Percentiles rank a stretch among this genome's conserved stretches.
Conservation (phyloP, 2,888 invertebrate species). For the Entomobrya proxima region DNA sequence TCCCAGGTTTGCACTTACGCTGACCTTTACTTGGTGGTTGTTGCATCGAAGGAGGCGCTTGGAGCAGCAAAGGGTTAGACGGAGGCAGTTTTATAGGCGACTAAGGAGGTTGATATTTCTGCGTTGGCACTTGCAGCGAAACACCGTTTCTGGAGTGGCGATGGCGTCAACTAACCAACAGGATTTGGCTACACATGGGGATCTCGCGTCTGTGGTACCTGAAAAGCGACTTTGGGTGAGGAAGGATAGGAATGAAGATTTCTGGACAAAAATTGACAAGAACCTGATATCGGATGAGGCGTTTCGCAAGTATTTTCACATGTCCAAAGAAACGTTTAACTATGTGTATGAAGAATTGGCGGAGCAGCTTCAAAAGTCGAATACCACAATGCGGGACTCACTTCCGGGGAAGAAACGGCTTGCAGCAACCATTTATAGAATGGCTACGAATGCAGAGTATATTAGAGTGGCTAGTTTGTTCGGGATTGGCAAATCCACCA, state of each 20-base stretch:
- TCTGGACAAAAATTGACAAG: conserved; percentile 68
- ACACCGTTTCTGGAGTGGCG: conserved; percentile 48
- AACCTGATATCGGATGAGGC: conserved; percentile 56
- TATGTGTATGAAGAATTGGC: conserved; percentile 68
- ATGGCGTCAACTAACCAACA: conserved; percentile 45
- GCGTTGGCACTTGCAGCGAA: conserved; percentile 66
- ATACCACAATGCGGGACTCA: conserved; percentile 66
- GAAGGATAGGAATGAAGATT: conserved; percentile 65
- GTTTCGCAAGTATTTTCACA: conserved; percentile 70
- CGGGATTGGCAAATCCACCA: conserved; percentile 71
- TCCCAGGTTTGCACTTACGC: conserved; percentile 70
- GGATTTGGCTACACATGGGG: conserved; percentile 55
- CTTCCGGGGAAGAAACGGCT: conserved; percentile 70
- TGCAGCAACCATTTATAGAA: conserved; percentile 69
- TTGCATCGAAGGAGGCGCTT: conserved; percentile 69
- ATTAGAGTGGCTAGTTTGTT: conserved; percentile 67
- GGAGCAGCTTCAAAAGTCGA: conserved; percentile 68
- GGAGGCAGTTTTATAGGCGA: conserved; percentile 70
- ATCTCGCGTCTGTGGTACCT: conserved; percentile 57
- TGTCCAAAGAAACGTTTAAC: conserved; percentile 70
- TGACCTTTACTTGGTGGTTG: conserved; percentile 74
- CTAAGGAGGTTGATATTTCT: conserved; percentile 68
- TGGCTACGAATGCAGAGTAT: conserved; percentile 71
- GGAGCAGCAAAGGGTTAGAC: conserved; percentile 68
- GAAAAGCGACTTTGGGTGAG: conserved; percentile 66